These are phyloP conservation scores for Oscheius onirici DNA, from an alignment of 2,888 invertebrate genomes.

Conservation along the genomic window DNA sequence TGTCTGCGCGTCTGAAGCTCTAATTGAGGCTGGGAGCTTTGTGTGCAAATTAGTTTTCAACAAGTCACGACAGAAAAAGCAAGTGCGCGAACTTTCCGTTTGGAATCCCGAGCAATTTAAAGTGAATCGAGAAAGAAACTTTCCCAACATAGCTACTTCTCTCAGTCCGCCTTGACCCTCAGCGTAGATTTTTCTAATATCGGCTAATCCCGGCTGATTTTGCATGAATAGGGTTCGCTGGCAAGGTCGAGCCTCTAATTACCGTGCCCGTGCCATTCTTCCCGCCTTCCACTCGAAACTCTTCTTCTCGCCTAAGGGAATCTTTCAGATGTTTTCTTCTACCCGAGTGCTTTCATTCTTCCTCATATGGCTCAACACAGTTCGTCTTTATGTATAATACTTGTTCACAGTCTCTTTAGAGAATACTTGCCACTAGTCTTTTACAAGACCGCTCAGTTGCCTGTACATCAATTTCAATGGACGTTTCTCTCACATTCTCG, in stretches of 20 bases:
- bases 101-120: too few relatives aligned
- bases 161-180: constrained; percentile 29
- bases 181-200: constrained; percentile 21
- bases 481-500: constrained; percentile 50
- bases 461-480: constrained; percentile 55
- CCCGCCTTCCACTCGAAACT: constrained; percentile 15
- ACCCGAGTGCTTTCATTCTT: constrained; percentile 1
- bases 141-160: too few relatives aligned
- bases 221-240: constrained; percentile 29
- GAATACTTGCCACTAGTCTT: background rate
- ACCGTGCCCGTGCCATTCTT: constrained; percentile 17
- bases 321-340: background rate
- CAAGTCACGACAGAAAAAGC: too few relatives aligned
- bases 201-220: constrained; percentile 26
- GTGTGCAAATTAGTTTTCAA: too few relatives aligned
- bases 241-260: constrained; percentile 34
- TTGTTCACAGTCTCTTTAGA: too few relatives aligned
- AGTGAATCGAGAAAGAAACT: too few relatives aligned
- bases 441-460: constrained; percentile 50
- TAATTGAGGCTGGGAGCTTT: too few relatives aligned
- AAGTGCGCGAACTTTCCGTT: too few relatives aligned
- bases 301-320: background rate
- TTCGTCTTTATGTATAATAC: background rate
- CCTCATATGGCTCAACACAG: constrained; percentile 11
- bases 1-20: too few relatives aligned